A percentile compares a stretch with the other conserved stretches of the same genome.
Conservation (phyloP, 2,888 invertebrate species). For the Leucozona laternaria region DNA sequence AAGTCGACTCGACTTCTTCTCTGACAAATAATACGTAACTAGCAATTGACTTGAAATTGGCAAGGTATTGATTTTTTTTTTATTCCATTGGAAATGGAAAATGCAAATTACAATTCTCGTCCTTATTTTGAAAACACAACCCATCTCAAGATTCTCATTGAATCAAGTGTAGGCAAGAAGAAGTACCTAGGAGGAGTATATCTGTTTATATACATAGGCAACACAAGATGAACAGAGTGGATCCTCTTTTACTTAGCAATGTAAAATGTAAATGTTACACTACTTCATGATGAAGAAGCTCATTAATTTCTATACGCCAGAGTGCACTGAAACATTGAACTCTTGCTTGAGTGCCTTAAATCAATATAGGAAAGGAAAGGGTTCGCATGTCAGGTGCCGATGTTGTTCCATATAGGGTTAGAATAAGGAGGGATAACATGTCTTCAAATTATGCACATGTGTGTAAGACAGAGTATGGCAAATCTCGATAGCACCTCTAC, state of each 20-base stretch:
- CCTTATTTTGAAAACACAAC: constrained; percentile 25
- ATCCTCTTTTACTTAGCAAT: constrained; percentile 18
- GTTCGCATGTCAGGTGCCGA: neutral
- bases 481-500: neutral
- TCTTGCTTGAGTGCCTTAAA: constrained; percentile 55
- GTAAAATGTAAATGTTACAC: constrained; percentile 57
- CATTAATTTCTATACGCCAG: constrained; percentile 57
- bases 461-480: neutral
- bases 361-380: constrained; percentile 54
- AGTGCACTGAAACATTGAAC: constrained; percentile 51
- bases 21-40: constrained; percentile 31
- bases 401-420: neutral
- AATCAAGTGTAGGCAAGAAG: neutral
- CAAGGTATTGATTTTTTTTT: constrained; percentile 33
- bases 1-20: neutral
- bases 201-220: neutral
- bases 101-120: constrained; percentile 34
- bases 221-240: constrained; percentile 7
- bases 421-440: constrained; percentile 3
- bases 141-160: constrained; percentile 13
- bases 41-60: constrained; percentile 48
- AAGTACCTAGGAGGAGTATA: too few species aligned
- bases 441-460: constrained; percentile 19
- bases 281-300: constrained; percentile 59
- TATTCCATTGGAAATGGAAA: constrained; percentile 38